A percentile compares a stretch with the other conserved stretches of the same genome.
Conservation (phyloP, 2,113 vertebrate genomes). For the Nanorana parkeri region DNA sequence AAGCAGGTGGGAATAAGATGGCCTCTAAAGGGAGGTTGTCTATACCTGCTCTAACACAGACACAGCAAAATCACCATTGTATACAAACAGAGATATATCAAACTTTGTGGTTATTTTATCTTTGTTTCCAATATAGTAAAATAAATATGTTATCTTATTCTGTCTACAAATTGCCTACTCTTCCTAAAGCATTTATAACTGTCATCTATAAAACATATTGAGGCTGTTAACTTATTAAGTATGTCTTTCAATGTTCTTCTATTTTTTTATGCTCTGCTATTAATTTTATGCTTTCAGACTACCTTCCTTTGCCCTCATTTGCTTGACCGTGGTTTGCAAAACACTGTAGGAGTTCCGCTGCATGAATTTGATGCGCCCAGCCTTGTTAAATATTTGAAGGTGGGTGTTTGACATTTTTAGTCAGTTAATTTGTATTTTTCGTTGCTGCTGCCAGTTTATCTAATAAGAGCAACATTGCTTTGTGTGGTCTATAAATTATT, state of each 20-base stretch:
- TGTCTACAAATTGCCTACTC: too few relatives aligned
- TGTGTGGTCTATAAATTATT: constrained; percentile 40
- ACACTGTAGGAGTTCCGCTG: neutral
- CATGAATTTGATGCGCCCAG: neutral
- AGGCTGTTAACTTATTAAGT: too few relatives aligned
- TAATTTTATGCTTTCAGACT: neutral
- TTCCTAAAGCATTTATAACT: too few relatives aligned
- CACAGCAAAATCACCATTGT: too few relatives aligned
- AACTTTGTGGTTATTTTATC: too few relatives aligned
- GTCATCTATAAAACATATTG: too few relatives aligned
- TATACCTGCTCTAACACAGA: too few relatives aligned
- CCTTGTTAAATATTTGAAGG: constrained; percentile 35
- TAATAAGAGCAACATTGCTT: constrained; percentile 16
- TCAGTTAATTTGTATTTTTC: constrained; percentile 44
- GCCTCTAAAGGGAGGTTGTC: too few relatives aligned
- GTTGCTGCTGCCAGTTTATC: constrained; percentile 9
- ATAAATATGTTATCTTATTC: too few relatives aligned
- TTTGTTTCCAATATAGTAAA: too few relatives aligned
- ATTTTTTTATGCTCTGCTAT: neutral
- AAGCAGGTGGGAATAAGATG: too few relatives aligned
- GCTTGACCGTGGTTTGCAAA: neutral
- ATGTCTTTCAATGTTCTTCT: neutral
- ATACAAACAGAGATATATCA: too few relatives aligned
- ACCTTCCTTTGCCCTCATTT: neutral
- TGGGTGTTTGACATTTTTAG: constrained; percentile 45